Evolutionary conservation across 2,113 vertebrate species (phyloP).

Genomic region (Gobiocypris rarus): DNA sequence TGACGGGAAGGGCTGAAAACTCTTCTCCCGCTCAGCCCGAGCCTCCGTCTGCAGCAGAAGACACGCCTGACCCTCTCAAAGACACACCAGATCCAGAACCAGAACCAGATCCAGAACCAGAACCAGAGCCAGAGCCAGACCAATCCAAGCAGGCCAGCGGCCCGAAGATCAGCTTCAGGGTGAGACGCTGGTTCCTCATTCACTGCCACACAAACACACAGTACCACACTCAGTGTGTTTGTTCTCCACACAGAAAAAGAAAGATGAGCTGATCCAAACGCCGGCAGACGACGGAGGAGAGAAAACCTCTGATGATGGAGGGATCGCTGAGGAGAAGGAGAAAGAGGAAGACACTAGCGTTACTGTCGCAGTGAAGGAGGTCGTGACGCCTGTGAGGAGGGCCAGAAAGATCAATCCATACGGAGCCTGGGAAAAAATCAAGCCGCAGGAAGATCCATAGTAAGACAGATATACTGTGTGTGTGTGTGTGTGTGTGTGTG

Average conservation of each 20-base stretch:
- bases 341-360: neutral
- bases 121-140: slow-evolving; percentile 11
- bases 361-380: neutral
- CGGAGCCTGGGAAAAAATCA: slow-evolving; percentile 85
- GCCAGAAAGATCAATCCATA: slow-evolving; percentile 76
- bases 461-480: slow-evolving; percentile 72
- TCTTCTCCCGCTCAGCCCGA: slow-evolving; percentile 64
- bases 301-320: slow-evolving; percentile 31
- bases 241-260: slow-evolving; percentile 66
- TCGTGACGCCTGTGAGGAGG: slow-evolving; percentile 55
- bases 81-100: slow-evolving; percentile 44
- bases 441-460: slow-evolving; percentile 77
- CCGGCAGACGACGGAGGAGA: slow-evolving; percentile 55
- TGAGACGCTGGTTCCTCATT: slow-evolving; percentile 57
- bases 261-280: slow-evolving; percentile 52
- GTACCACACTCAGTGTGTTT: neutral
- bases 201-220: neutral
- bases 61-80: slow-evolving; percentile 48
- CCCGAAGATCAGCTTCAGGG: slow-evolving; percentile 79
- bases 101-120: slow-evolving; percentile 3
- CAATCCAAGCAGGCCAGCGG: slow-evolving; percentile 48
- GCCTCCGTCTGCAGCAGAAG: slow-evolving; percentile 62
- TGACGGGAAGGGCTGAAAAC: slow-evolving; percentile 50
- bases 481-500: no score
- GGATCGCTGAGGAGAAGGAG: slow-evolving; percentile 37